Base-by-base conservation (phyloP, 2,113 vertebrate species). In the Tachysurus fulvidraco region DNA sequence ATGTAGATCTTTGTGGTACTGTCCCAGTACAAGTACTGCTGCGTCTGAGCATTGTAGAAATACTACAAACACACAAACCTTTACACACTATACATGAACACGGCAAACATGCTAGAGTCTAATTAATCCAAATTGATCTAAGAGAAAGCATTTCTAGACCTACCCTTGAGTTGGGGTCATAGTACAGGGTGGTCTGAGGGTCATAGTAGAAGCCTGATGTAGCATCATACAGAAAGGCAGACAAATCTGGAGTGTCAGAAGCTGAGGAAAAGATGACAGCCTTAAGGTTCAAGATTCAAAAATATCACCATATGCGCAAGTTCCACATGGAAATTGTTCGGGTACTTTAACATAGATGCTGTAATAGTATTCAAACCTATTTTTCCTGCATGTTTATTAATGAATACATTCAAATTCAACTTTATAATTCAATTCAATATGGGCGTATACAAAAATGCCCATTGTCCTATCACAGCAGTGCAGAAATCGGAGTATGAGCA, bases 171-270 rank as follows among this genome's bases (percentile, higher is more conserved):
- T 94, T 96, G 1, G 97, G 96, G 88, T 99, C 97, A 84, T 98
- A 99, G 88, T 99, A 99, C 16, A 97, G 94, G 6, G 96, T 97
- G 12, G 97, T 97, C 93, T 98, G 96, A 0, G 98, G 98, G 88
- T 99, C 97, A 0, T 98, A 98, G 93, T 97, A 99, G 93, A 97
- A 98, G 87, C 98, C 98, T 65, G 98, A 98, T 16, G 97, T 97
- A 89, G 97, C 96, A 91, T 99, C 97, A 67, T 97, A 99, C 86
- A 99, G 94, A 87, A 98, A 99, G 54, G 95, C 97, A 86, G 95
- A 94, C 46, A 95, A 94, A 92, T 99, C 98, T 57, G 97, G 97
- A 21, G 94, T 94, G 64, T 97, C 97, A 93, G 94, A 94, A 82
- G 94, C 97, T 98, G 91, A 36, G 91, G 89, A 88, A 16, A 74